Evolutionary conservation across 1,140 invertebrate genomes (phyloP).

Genomic region (Homalodisca vitripennis): DNA sequence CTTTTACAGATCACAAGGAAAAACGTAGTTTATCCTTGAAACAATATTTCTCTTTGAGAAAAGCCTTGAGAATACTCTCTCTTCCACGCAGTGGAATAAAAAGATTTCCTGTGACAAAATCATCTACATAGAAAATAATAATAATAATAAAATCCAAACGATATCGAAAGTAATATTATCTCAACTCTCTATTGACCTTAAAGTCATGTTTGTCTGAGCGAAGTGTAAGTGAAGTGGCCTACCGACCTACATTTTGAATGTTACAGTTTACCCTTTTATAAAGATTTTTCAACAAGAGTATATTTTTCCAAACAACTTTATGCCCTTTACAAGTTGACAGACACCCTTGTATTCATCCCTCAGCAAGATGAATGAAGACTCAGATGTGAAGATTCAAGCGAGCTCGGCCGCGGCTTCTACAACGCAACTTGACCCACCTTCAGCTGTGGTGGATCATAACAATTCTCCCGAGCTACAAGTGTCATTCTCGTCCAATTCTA

Average conservation of each 20-base stretch:
- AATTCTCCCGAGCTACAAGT: slow-evolving; percentile 39
- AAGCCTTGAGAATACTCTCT: no score
- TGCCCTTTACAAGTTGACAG: not conserved
- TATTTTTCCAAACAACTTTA: not conserved
- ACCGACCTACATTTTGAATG: slow-evolving; percentile 62
- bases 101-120: no score
- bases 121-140: no score
- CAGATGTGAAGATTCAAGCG: slow-evolving; percentile 32
- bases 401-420: slow-evolving; percentile 32
- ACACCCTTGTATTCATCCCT: not conserved
- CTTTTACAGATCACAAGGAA: no score
- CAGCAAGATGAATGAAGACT: slow-evolving; percentile 38
- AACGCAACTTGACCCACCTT: slow-evolving; percentile 32
- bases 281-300: slow-evolving; percentile 21
- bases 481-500: slow-evolving; percentile 37
- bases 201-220: slow-evolving; percentile 50
- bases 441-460: slow-evolving; percentile 34
- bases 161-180: slow-evolving; percentile 35
- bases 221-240: slow-evolving; percentile 68
- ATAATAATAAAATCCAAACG: not conserved
- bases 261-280: not conserved
- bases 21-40: no score
- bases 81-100: no score
- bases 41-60: no score
- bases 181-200: slow-evolving; percentile 45